Evolutionary conservation across 2,888 invertebrate species (phyloP), one percentile per base, ranked within the genome.

Genomic region (Diaphora mendica): DNA sequence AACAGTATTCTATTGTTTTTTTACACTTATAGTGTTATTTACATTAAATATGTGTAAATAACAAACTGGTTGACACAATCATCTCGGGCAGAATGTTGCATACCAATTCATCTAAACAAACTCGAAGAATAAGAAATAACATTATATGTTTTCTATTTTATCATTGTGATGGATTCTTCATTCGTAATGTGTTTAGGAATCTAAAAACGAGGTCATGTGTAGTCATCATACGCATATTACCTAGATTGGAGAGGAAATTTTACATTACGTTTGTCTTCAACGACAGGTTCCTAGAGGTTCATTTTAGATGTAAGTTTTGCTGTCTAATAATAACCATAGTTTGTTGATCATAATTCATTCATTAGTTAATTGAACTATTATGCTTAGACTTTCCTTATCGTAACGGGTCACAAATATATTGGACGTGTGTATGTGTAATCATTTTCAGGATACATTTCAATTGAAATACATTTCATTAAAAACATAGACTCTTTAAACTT

Each of bases 71-170:
- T 79, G 73, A 80, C 74, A 87, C 87, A 88, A 87, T 86, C 84
- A 80, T 68, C 70, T 74, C 77, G 75, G 79, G 87, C 88, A 91
- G 90, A 90, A 89, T 82, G 79, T 84, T 80, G 83, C 90, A 91
- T 91, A 87, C 90, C 91, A 67, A 26, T 51, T 30, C 78, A 83
- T 87, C 89, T 89, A 91, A 91, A 91, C 91, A 91, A 89, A 84
- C 80, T 75, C 59, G 76, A 85, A 85, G 85, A 83, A 85, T 85
- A 74, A 86, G 83, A 84, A 83, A 87, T 82, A 86, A 85, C 82
- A 86, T 82, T 84, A 77, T 83, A 82, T 89, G 85, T 90, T 90
- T 90, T 86, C 76, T 77, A 74, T 81, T 71, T 75, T 72, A 83
- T 83, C 82, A 85, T 82, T 85, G 86, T 81, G 73, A 77, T 84